Percentiles rank a stretch among this genome's conserved stretches.
phyloP scores from a whole-genome alignment of 2,113 vertebrate species.

The Mustelus asterias region DNA sequence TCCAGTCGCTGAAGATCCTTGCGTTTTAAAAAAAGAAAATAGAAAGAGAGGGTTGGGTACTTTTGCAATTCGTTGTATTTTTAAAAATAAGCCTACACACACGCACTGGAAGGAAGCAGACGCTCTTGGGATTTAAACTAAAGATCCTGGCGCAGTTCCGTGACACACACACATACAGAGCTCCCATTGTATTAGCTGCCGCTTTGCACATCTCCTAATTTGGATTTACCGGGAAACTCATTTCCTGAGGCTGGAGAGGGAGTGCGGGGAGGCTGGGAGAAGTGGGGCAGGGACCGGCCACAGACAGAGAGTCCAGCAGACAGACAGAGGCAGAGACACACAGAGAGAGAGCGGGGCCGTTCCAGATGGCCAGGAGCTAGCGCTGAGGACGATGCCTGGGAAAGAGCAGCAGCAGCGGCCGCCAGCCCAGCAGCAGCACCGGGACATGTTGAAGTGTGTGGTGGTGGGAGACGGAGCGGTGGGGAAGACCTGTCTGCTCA shows the following conservation, averaged over 20 bases:
- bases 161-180: slow-evolving; percentile 55
- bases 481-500: slow-evolving; percentile 47
- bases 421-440: slow-evolving; percentile 43
- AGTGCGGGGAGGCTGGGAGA: no score
- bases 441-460: slow-evolving; percentile 70
- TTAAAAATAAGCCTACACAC: not conserved
- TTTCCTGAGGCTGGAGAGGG: slow-evolving; percentile 63
- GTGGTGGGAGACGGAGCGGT: slow-evolving; percentile 72
- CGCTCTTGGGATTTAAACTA: slow-evolving; percentile 26
- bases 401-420: slow-evolving; percentile 26
- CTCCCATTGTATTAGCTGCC: slow-evolving; percentile 68
- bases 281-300: not conserved
- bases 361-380: slow-evolving; percentile 39
- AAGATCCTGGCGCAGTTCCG: slow-evolving; percentile 64
- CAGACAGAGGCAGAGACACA: slow-evolving; percentile 43
- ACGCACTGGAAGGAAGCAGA: slow-evolving; percentile 10
- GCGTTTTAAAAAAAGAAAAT: not conserved
- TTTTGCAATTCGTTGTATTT: not conserved
- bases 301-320: slow-evolving; percentile 17
- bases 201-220: slow-evolving; percentile 72
- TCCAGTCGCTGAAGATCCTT: no score
- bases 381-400: slow-evolving; percentile 44
- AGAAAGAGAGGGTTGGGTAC: not conserved
- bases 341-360: not conserved
- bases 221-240: slow-evolving; percentile 75